Base-by-base conservation (phyloP, 2,888 invertebrate species). In the Himalopsyche anomala region DNA sequence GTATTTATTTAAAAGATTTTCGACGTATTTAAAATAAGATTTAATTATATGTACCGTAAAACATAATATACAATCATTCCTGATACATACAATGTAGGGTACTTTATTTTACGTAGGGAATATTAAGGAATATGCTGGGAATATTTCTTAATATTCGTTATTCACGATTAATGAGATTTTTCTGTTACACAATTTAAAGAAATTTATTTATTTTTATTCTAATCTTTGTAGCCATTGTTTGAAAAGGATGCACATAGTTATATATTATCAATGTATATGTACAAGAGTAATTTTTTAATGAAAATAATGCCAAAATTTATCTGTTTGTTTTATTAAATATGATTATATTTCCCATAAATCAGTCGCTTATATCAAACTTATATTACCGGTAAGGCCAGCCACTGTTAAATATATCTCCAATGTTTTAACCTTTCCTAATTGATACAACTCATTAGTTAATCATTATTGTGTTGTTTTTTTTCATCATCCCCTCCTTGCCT, bases 201-300 rank as follows among this genome's bases (percentile, higher is more conserved):
- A 38, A 74, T 74, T 38, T 74, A 36, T 38, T 12, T 74, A 74
- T 38, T 74, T 74, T 74, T 74, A 74, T 74, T 74, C 15, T 9
- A 38, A 15, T 74, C 36, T 38, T 74, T 74, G 74, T 74, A 74
- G 74, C 11, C 36, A 74, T 74, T 74, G 74, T 74, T 74, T 74
- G 5, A 12, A 80, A 80, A 80, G 45, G 19, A 45, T 80, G 80
- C 80, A 80, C 80, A 80, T 51, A 80, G 80, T 51, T 80, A 82
- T 82, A 42, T 80, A 80, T 80, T 80, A 42, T 80, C 19, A 51
- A 80, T 80, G 51, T 80, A 85, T 81, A 69, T 85, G 51, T 82
- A 82, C 54, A 54, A 82, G 45, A 82, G 81, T 84, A 80, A 87
- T 87, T 87, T 87, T 87, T 87, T 79, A 87, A 87, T 85, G 84